Evolutionary conservation across 2,888 invertebrate genomes (phyloP).

Genomic region (Cerastis leucographa): DNA sequence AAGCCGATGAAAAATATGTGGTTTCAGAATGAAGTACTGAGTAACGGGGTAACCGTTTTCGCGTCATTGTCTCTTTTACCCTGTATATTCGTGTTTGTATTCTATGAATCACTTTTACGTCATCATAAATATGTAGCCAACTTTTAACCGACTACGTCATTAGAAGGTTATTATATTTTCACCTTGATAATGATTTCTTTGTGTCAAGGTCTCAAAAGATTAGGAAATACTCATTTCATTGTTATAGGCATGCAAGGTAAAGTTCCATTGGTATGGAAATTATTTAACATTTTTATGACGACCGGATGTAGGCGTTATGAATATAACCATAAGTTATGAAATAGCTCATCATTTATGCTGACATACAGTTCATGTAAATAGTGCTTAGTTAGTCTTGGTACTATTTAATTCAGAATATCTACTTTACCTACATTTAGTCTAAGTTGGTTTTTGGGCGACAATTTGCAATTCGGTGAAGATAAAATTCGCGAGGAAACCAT

Average conservation of each 20-base stretch:
- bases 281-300: constrained; percentile 31
- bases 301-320: constrained; percentile 25
- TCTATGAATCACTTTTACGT: constrained; percentile 1
- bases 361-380: constrained; percentile 11
- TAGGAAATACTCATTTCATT: constrained; percentile 11
- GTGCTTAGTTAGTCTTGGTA: constrained; percentile 18
- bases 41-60: no score
- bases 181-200: constrained; percentile 20
- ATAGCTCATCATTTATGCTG: constrained; percentile 12
- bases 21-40: no score
- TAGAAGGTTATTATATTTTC: background rate
- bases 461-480: background rate
- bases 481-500: background rate
- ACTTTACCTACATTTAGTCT: background rate
- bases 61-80: no score
- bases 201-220: constrained; percentile 19
- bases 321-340: constrained; percentile 34
- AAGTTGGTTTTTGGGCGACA: background rate
- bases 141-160: background rate
- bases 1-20: no score
- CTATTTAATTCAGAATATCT: constrained; percentile 11
- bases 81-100: no score
- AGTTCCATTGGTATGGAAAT: constrained; percentile 24
- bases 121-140: background rate
- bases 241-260: constrained; percentile 13